Evolutionary conservation across 2,113 vertebrate species (phyloP), one percentile per base, ranked within the genome.

Genomic region (Melanostigma gelatinosum): DNA sequence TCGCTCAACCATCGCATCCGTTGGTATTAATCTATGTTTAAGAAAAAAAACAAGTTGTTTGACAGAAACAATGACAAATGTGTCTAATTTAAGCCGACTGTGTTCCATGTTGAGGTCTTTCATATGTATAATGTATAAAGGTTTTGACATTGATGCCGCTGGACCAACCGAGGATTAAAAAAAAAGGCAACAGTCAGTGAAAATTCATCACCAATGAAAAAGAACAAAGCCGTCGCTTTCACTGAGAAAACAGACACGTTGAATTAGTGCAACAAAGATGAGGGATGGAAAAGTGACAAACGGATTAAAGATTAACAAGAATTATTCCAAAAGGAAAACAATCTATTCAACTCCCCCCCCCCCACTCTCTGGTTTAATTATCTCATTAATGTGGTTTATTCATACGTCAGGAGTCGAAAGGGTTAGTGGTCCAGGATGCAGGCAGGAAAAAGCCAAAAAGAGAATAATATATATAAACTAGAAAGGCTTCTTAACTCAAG

Each of bases 171-270:
- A 83, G 76, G 72, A 84, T 87, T 85, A 82, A 77, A 32, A 29
- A 86, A 83, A 72, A 85, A 92, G 86, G 87, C 87, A 90, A 85
- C 77, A 46, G 78, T 88, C 90, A 76, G 63, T 79, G 63, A 79
- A 87, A 85, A 52, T 46, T 24, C 11, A 61, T 68, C 11, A 64
- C 42, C 52, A 61, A 69, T 61, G 58, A 65, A 75, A 89, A 64
- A 73, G 3, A 62, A 36, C 8, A 60, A 46, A 50, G 11, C 36
- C 20, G 24, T 40, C 42, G 40, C 71, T 86, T 48, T 22, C 72
- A 84, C 40, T 40, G 52, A 73, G 27, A 67, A 48, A 75, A 54
- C 7, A 15, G 58, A 73, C 24, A n/a, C 32, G 22, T 16, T 1
- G 6, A 80, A 58, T 69, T 46, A 74, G 65, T 62, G 77, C 72